These are phyloP conservation scores for Siniperca undulata DNA, from an alignment of 2,797 vertebrate species.

Conservation along the genomic window DNA sequence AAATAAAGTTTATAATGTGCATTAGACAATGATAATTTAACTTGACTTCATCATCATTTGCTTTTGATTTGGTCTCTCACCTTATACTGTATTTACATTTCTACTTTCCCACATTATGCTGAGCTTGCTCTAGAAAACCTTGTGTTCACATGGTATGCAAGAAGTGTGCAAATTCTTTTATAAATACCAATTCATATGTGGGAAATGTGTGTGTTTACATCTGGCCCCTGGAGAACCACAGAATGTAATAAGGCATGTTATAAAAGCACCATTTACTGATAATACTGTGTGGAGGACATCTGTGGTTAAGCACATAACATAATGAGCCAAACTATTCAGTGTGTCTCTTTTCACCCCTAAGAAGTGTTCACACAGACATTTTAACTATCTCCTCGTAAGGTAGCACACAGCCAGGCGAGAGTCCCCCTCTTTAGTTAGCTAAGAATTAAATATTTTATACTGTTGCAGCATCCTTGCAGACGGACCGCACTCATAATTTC, in stretches of 20 bases:
- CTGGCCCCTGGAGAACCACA: constrained; percentile 3
- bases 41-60: not conserved
- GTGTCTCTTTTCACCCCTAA: constrained; percentile 24
- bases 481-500: not conserved
- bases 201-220: constrained; percentile 23
- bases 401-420: constrained; percentile 17
- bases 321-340: constrained; percentile 31
- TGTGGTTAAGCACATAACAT: constrained; percentile 25
- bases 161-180: not conserved
- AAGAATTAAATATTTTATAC: constrained; percentile 29
- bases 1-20: not conserved
- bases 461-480: constrained; percentile 21
- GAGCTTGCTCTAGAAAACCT: not conserved
- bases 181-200: constrained; percentile 1
- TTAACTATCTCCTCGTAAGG: constrained; percentile 23
- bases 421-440: not conserved
- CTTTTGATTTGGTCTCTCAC: not conserved
- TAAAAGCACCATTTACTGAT: constrained; percentile 33
- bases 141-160: not conserved
- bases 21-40: not conserved
- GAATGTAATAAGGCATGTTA: constrained; percentile 34
- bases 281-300: constrained; percentile 16
- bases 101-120: not conserved
- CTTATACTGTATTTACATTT: not conserved
- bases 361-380: constrained; percentile 36